Conservation (phyloP, 2,113 vertebrate species). For the Nycticebus coucang region DNA sequence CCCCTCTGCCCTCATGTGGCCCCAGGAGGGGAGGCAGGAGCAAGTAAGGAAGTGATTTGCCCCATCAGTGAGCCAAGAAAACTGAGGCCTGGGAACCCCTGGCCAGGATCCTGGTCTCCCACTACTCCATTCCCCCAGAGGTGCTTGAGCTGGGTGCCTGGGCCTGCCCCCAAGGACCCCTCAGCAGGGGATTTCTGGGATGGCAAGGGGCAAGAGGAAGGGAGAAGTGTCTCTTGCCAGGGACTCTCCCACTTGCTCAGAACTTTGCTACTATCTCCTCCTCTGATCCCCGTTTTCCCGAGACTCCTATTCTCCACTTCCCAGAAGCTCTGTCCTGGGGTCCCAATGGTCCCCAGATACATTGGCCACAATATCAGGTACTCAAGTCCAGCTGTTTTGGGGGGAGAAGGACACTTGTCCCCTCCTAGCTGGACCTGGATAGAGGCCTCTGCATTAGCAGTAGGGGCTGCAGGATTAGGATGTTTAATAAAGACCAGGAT, state of each 20-base stretch:
- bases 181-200: conserved; percentile 69
- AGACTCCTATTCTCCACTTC: conserved; percentile 56
- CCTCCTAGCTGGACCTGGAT: not conserved
- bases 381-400: not conserved
- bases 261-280: conserved; percentile 44
- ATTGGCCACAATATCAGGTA: not conserved
- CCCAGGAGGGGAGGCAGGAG: not conserved
- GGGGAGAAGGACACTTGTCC: not conserved
- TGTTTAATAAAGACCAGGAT: conserved; percentile 52
- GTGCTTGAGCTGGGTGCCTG: not conserved
- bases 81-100: not conserved
- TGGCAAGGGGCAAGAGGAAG: conserved; percentile 66
- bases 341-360: not conserved
- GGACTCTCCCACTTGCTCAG: conserved; percentile 77
- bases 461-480: conserved; percentile 43
- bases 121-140: not conserved
- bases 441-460: conserved; percentile 10
- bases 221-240: conserved; percentile 72
- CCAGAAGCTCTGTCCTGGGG: conserved; percentile 46
- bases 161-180: not conserved
- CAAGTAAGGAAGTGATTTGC: not conserved
- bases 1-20: not conserved
- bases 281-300: conserved; percentile 55
- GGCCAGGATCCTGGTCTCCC: not conserved
- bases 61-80: not conserved